These are phyloP conservation scores for Bombus waltoni DNA, from an alignment of 1,140 invertebrate genomes.

Conservation along the genomic window DNA sequence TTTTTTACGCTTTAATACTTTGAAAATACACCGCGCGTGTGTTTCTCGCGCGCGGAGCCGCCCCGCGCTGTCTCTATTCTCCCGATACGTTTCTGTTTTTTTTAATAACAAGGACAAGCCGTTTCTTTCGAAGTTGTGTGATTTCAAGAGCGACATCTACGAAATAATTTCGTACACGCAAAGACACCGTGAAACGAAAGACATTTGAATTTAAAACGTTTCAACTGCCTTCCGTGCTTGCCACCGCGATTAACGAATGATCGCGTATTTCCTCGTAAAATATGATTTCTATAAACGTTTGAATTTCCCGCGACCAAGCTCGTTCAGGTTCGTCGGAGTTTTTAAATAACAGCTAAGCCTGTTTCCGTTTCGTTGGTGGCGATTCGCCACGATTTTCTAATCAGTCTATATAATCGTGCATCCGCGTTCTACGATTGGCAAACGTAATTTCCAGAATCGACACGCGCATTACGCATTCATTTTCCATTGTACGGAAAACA, in stretches of 20 bases:
- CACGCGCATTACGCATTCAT: constrained; percentile 39
- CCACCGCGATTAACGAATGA: not conserved
- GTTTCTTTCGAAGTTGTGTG: not conserved
- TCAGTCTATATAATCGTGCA: not conserved
- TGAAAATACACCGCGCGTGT: constrained; percentile 6
- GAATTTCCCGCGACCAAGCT: not conserved
- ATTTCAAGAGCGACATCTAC: not conserved
- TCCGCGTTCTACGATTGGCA: constrained; percentile 14
- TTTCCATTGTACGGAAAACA: constrained; percentile 40
- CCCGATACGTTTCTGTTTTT: constrained; percentile 5
- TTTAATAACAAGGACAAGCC: not conserved
- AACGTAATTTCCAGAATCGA: constrained; percentile 23
- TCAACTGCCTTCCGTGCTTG: not conserved
- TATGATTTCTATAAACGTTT: not conserved
- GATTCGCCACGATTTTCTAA: not conserved
- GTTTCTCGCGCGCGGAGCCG: not conserved
- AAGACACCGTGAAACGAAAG: not conserved
- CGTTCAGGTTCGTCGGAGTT: not conserved
- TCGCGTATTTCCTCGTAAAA: not conserved
- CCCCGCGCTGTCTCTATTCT: not conserved
- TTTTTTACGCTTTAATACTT: constrained; percentile 9
- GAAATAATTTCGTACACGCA: not conserved
- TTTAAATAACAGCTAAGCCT: not conserved
- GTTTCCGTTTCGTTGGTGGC: not conserved
- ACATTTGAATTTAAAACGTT: not conserved